A percentile compares a stretch with the other conserved stretches of the same genome.
Evolutionary conservation across 2,797 vertebrate species (phyloP).

Genomic region (Silurus lanzhouensis): DNA sequence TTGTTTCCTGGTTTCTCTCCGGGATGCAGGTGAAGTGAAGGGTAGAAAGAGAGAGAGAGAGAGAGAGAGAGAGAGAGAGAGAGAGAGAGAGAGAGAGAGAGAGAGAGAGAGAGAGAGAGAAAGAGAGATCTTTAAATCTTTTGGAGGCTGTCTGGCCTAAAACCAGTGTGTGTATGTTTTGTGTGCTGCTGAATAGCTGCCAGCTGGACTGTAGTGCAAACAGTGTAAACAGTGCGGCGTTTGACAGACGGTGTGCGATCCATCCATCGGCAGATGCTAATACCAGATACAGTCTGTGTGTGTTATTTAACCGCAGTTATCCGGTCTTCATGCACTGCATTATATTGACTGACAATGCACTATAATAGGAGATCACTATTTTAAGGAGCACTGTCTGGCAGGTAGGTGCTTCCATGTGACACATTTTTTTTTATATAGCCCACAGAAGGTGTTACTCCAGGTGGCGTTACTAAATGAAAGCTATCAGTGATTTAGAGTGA

Average conservation of each 20-base stretch:
- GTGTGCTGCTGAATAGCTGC: conserved; percentile 44
- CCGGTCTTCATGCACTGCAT: neutral
- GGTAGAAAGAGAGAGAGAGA: conserved; percentile 5
- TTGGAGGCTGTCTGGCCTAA: neutral
- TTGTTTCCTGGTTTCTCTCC: conserved; percentile 22
- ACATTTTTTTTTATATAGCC: neutral
- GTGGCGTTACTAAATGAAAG: conserved; percentile 8
- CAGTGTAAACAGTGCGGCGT: conserved; percentile 72
- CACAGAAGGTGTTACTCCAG: conserved; percentile 8
- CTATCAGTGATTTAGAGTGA: neutral
- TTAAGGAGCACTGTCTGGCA: neutral
- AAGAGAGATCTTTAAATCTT: conserved; percentile 31
- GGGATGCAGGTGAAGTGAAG: conserved; percentile 17
- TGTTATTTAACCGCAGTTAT: neutral
- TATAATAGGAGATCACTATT: neutral
- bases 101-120: too few species aligned
- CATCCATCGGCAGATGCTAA: conserved; percentile 76
- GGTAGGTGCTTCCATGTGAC: conserved; percentile 13
- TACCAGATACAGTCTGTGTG: conserved; percentile 60
- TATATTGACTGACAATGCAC: neutral
- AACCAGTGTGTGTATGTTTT: conserved; percentile 19
- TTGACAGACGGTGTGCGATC: conserved; percentile 73
- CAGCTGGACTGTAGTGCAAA: conserved; percentile 62
- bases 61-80: neutral
- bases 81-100: too few species aligned